Evolutionary conservation across 2,888 invertebrate genomes (phyloP), one percentile per base, ranked within the genome.

Genomic region (Julus scandinavius): DNA sequence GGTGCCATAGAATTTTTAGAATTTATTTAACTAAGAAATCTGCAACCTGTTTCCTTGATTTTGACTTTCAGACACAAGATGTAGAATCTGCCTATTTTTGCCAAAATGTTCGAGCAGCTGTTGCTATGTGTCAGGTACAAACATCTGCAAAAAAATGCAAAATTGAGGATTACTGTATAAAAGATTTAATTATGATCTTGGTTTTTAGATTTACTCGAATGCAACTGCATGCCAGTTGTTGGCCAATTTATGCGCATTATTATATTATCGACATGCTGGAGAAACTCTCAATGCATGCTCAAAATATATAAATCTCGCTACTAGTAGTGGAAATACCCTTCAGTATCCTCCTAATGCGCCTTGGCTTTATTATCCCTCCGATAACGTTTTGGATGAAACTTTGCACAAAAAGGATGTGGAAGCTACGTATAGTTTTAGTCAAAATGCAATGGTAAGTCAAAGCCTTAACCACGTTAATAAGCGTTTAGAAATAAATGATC

Each of bases 31-130:
- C 49, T 7, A 40, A 40, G 45, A 63, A 15, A 4, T 20, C n/a
- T 20, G 50, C 13, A 54, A 54, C 4, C 83, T 72, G 2, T 87
- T 11, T 20, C 29, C 9, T 83, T 83, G 20, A 20, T 7, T 84
- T 88, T 29, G 13, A 13, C n/a, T 45, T 45, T n/a, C 41, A 88
- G 88, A 15, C 80, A 9, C 20, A 58, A 17, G 88, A 88, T 29
- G 29, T 85, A 15, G 85, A 88, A 50, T 88, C 88, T 85, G 54
- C 85, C 7, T 85, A 88, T 58, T 88, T 88, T 38, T 88, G 88
- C 45, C 85, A 45, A 29, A 88, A 88, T 50, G 41, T 86, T n/a
- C 88, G 88, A n/a, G 50, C 85, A 15, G 83, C 83, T 17, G 20
- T 83, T 13, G 88, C 40, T 13, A 40, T 88, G 54, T 88, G 88